These are phyloP conservation scores for Gymnothorax javanicus DNA, from an alignment of 2,797 vertebrate species.

Conservation along the genomic window DNA sequence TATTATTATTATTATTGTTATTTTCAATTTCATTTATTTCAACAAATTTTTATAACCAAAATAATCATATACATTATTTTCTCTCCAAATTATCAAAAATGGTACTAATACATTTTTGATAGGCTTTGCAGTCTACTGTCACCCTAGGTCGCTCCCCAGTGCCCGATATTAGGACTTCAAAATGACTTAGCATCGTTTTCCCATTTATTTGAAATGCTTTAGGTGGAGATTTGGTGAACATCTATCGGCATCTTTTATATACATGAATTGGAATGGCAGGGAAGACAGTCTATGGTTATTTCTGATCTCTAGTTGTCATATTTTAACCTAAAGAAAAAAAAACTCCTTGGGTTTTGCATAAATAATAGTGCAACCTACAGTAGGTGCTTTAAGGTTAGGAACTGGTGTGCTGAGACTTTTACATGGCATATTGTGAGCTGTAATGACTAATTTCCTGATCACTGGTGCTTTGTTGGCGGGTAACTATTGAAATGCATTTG, in stretches of 20 bases:
- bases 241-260: not conserved
- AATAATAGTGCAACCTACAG: not conserved
- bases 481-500: not conserved
- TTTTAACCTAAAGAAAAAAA: not conserved
- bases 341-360: not conserved
- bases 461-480: not conserved
- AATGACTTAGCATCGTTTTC: not conserved
- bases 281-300: not conserved
- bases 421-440: not conserved
- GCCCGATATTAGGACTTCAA: not conserved
- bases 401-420: not conserved
- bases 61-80: constrained; percentile 39
- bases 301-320: not conserved
- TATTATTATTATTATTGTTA: constrained; percentile 47
- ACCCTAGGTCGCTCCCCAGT: constrained; percentile 36
- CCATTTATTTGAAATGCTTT: not conserved
- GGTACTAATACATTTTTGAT: constrained; percentile 78
- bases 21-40: constrained; percentile 41
- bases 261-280: not conserved
- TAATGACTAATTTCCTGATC: not conserved
- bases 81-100: constrained; percentile 73
- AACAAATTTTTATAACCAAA: constrained; percentile 30
- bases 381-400: not conserved
- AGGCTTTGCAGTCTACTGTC: constrained; percentile 86
- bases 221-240: not conserved